Evolutionary conservation across 1,140 invertebrate species (phyloP).

Genomic region (Semibalanus balanoides): DNA sequence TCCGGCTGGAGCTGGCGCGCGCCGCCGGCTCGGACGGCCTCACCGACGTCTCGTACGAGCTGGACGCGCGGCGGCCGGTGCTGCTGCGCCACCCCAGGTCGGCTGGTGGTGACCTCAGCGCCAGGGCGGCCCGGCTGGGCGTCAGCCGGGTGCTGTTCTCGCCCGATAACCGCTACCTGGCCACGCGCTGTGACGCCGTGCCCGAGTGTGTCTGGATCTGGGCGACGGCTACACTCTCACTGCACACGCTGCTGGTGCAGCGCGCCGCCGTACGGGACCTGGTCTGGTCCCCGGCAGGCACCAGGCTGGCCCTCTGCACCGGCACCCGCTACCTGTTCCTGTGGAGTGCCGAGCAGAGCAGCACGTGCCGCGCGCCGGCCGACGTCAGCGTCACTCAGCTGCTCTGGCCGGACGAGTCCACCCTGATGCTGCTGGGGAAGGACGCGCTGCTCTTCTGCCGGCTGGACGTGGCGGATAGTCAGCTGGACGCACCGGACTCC

Average conservation of each 20-base stretch:
- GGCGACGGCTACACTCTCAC: slow-evolving; percentile 8
- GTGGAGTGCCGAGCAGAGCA: slow-evolving; percentile 5
- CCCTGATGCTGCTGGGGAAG: neutral
- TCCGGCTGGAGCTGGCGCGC: slow-evolving; percentile 13
- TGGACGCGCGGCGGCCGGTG: slow-evolving; percentile 12
- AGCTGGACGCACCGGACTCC: neutral
- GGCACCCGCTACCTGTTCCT: slow-evolving; percentile 14
- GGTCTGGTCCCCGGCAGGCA: slow-evolving; percentile 10
- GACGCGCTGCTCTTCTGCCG: neutral
- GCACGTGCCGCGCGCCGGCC: neutral
- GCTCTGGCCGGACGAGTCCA: neutral
- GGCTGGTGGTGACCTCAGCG: slow-evolving; percentile 21
- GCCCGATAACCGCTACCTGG: slow-evolving; percentile 29
- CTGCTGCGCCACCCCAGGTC: slow-evolving; percentile 5
- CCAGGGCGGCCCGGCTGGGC: slow-evolving; percentile 29
- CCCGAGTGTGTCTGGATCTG: slow-evolving; percentile 16
- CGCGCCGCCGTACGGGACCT: slow-evolving; percentile 8
- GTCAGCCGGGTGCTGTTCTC: slow-evolving; percentile 29
- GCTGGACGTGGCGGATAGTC: neutral
- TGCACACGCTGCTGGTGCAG: slow-evolving; percentile 16
- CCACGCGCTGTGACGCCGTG: slow-evolving; percentile 20
- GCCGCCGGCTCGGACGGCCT: slow-evolving; percentile 11
- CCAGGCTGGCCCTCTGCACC: slow-evolving; percentile 14
- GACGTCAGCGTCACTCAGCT: neutral
- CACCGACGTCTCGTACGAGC: slow-evolving; percentile 11